Percentiles rank a stretch among this genome's conserved stretches.
Evolutionary conservation across 2,888 invertebrate genomes (phyloP).

Genomic region (Phyllotreta striolata): DNA sequence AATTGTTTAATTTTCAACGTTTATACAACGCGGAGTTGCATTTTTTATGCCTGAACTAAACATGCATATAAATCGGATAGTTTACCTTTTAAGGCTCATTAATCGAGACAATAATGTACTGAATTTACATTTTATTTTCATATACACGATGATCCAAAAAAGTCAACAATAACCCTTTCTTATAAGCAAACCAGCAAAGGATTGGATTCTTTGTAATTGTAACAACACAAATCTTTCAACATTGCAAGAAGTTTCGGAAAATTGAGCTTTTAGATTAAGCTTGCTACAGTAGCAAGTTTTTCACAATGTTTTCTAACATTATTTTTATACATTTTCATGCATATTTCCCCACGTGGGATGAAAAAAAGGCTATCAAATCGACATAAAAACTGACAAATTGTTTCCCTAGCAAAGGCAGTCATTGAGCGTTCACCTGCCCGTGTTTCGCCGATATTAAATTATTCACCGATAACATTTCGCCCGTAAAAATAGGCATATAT

Average conservation of each 20-base stretch:
- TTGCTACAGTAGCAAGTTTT: too few relatives aligned
- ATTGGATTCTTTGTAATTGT: too few relatives aligned
- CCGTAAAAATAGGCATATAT: constrained; percentile 7
- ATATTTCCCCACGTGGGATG: not conserved
- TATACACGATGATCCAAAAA: too few relatives aligned
- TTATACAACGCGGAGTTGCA: constrained; percentile 18
- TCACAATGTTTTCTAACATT: too few relatives aligned
- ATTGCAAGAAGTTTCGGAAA: too few relatives aligned
- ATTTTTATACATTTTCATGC: too few relatives aligned
- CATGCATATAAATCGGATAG: constrained; percentile 15
- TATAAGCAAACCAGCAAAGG: too few relatives aligned
- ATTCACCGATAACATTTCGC: constrained; percentile 14
- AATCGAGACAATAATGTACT: too few relatives aligned
- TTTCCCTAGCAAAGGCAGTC: not conserved
- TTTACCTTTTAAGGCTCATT: not conserved
- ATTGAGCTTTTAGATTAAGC: too few relatives aligned
- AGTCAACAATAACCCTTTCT: too few relatives aligned
- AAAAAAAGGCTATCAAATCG: constrained; percentile 3
- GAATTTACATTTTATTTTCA: too few relatives aligned
- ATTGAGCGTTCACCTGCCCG: constrained; percentile 7
- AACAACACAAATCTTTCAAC: too few relatives aligned
- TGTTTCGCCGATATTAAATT: constrained; percentile 15
- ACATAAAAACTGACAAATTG: constrained; percentile 7
- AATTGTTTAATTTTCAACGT: constrained; percentile 32
- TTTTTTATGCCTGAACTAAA: constrained; percentile 21